Evolutionary conservation across 2,888 invertebrate genomes (phyloP).

Genomic region (Cynaeus angustus): DNA sequence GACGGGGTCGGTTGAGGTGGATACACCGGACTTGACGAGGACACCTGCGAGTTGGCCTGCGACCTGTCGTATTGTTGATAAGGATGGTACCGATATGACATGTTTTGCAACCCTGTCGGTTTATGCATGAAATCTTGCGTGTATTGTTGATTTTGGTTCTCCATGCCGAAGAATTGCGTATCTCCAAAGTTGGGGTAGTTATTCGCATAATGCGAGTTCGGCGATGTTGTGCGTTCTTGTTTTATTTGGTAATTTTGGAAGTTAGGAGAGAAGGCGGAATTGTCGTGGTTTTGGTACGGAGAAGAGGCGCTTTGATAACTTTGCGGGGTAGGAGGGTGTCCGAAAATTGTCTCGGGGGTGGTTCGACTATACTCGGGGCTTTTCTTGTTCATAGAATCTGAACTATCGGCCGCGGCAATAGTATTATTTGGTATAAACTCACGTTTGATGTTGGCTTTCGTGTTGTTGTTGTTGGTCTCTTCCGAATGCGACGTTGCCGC

Average conservation of each 20-base stretch:
- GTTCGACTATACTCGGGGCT: slow-evolving; percentile 75
- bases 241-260: slow-evolving; percentile 67
- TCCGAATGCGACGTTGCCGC: slow-evolving; percentile 70
- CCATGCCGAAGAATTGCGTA: slow-evolving; percentile 63
- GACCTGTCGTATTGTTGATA: slow-evolving; percentile 72
- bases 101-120: slow-evolving; percentile 57
- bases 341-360: slow-evolving; percentile 77
- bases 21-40: slow-evolving; percentile 74
- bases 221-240: slow-evolving; percentile 72
- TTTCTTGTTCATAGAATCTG: slow-evolving; percentile 79
- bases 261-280: slow-evolving; percentile 74
- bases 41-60: slow-evolving; percentile 66
- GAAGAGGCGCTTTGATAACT: slow-evolving; percentile 81
- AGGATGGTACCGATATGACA: slow-evolving; percentile 68
- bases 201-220: slow-evolving; percentile 60
- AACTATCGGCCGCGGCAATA: slow-evolving; percentile 83
- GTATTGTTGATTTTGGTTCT: slow-evolving; percentile 67
- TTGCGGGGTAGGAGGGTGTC: slow-evolving; percentile 79
- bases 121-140: slow-evolving; percentile 67
- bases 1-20: slow-evolving; percentile 82
- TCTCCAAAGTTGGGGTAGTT: slow-evolving; percentile 59
- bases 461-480: slow-evolving; percentile 78
- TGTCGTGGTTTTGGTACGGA: slow-evolving; percentile 77
- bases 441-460: slow-evolving; percentile 73
- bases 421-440: slow-evolving; percentile 73